phyloP scores from a whole-genome alignment of 2,888 invertebrate genomes.

The Pristionchus maxplancki region DNA sequence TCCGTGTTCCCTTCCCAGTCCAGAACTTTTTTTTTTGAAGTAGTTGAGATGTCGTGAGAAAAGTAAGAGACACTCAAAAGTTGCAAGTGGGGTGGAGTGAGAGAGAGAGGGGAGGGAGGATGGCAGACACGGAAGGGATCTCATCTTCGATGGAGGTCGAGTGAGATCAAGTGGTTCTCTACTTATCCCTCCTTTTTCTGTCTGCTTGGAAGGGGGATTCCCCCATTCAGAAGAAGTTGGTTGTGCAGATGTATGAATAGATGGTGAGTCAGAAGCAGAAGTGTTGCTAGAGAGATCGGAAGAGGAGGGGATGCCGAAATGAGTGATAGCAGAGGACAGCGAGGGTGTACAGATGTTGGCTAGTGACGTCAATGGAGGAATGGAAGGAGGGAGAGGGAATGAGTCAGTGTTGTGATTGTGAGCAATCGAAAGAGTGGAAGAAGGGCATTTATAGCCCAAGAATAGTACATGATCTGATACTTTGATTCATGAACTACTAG shows the following conservation, averaged over 20 bases:
- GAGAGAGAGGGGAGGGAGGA: background rate
- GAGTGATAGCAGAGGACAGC: conserved; percentile 18
- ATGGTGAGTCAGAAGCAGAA: background rate
- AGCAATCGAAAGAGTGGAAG: background rate
- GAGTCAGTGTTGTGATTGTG: conserved; percentile 39
- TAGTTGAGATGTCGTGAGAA: background rate
- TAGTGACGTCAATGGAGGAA: background rate
- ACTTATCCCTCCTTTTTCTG: background rate
- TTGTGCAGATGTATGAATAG: background rate
- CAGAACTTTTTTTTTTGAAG: background rate
- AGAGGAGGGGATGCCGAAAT: background rate
- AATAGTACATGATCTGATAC: background rate
- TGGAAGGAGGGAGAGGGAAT: background rate
- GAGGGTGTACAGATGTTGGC: conserved; percentile 20
- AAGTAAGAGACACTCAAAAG: background rate
- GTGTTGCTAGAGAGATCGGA: conserved; percentile 14
- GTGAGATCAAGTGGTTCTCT: conserved; percentile 2
- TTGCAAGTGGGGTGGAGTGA: too few species aligned
- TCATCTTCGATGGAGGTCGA: background rate
- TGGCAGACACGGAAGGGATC: background rate
- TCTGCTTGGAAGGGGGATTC: background rate
- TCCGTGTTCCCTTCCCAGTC: background rate
- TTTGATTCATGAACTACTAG: background rate
- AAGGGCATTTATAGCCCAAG: background rate
- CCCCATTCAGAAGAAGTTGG: background rate